Percentiles rank a stretch among this genome's conserved stretches.
phyloP scores from a whole-genome alignment of 2,113 vertebrate species.

The Canis aureus region DNA sequence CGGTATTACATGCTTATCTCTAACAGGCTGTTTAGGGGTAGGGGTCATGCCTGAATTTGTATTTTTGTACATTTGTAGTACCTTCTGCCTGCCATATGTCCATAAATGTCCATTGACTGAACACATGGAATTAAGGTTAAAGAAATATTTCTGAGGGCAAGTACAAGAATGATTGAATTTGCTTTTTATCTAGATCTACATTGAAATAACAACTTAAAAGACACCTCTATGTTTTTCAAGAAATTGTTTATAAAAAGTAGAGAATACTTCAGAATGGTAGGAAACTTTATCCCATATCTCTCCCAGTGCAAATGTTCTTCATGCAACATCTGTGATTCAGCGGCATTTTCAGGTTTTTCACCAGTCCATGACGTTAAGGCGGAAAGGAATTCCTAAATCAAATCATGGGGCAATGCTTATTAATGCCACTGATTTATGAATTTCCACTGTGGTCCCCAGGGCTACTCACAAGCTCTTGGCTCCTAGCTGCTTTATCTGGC shows the following conservation, averaged over 20 bases:
- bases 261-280: neutral
- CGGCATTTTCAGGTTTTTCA: neutral
- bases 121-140: neutral
- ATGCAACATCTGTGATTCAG: neutral
- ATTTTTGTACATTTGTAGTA: neutral
- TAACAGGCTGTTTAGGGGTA: neutral
- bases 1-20: neutral
- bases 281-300: neutral
- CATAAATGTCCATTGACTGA: neutral
- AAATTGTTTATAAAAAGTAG: neutral
- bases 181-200: neutral
- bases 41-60: neutral
- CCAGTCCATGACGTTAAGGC: neutral
- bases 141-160: neutral
- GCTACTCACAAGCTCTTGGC: neutral
- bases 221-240: neutral
- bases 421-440: neutral
- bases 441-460: neutral
- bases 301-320: neutral
- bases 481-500: neutral
- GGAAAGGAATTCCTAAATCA: neutral
- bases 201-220: conserved; percentile 12
- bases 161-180: neutral
- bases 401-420: neutral
- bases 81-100: neutral